Evolutionary conservation across 1,140 invertebrate species (phyloP).

Genomic region (Dendrolimus punctatus): DNA sequence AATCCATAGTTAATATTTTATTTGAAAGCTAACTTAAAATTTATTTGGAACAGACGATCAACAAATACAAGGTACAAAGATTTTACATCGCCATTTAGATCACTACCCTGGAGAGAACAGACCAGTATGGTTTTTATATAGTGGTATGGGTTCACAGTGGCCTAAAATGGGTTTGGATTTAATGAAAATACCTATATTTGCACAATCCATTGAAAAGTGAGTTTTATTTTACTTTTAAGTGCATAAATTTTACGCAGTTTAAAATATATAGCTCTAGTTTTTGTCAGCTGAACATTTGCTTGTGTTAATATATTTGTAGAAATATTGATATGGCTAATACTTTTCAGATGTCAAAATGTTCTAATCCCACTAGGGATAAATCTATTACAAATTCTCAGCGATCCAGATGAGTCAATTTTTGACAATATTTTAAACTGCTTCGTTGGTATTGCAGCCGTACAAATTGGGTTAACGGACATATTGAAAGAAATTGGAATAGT

Average conservation of each 20-base stretch:
- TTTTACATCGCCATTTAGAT: background rate
- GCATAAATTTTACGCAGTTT: background rate
- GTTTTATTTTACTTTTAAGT: slow-evolving; percentile 4
- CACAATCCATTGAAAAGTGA: slow-evolving; percentile 75
- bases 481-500: slow-evolving; percentile 76
- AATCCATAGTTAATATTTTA: too few species aligned
- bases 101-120: slow-evolving; percentile 31
- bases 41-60: too few species aligned
- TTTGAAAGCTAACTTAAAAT: too few species aligned
- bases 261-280: background rate
- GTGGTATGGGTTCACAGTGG: slow-evolving; percentile 93
- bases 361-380: slow-evolving; percentile 78
- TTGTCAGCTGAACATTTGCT: slow-evolving; percentile 1
- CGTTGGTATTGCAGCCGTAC: slow-evolving; percentile 85
- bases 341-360: slow-evolving; percentile 63
- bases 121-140: slow-evolving; percentile 88
- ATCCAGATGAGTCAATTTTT: slow-evolving; percentile 75
- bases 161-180: slow-evolving; percentile 79
- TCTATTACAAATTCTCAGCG: slow-evolving; percentile 79
- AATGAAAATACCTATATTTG: slow-evolving; percentile 77
- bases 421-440: slow-evolving; percentile 84
- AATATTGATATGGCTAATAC: background rate
- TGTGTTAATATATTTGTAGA: background rate
- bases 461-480: slow-evolving; percentile 83
- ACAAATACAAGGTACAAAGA: too few species aligned